Base-by-base conservation (phyloP, 2,113 vertebrate genomes). In the Daboia siamensis region DNA sequence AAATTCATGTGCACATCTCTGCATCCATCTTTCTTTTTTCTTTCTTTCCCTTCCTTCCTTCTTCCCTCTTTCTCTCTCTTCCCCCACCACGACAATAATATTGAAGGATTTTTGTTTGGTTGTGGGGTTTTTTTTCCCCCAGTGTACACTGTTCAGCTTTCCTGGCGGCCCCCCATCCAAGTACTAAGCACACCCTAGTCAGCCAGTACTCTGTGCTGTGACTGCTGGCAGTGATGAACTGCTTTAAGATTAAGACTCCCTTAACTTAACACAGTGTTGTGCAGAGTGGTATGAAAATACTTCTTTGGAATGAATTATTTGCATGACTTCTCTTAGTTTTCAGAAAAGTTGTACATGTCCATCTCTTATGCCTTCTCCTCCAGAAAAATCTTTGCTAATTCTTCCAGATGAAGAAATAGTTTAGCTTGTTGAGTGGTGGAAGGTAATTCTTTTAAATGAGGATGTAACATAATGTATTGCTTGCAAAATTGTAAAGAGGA, bases 261-360 rank as follows among this genome's bases (percentile, higher is more conserved):
- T n/a, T n/a, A 94, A 93, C 96, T 90, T 94, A 96, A 94, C 59
- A 91, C 44, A 84, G 51, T 94, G 91, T 96, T 95, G 95, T 97
- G 93, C 51, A 88, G 94, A 94, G 94, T n/a, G 91, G 93, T 95
- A 93, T 96, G 95, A 95, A 97, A 97, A 96, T 52, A 56, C 90
- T 91, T 90, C 56, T 94, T 94, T 94, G 94, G 74, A 96, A 96
- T 95, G 94, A 95, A 92, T 92, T 96, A 94, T 94, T 80, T 94
- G 92, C 93, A 92, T 95, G 86, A 90, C 93, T 94, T 94, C 93
- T 26, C n/a, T 97, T 87, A 93, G 94, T 80, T 5, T 90, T 11
- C 90, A 7, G 55, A 92, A 2, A 90, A 11, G 44, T 93, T 69
- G 88, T 87, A 61, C 29, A 48, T 48, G 57, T 33, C 23, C 33